phyloP scores from a whole-genome alignment of 2,888 invertebrate species.

The Eutolmus rufibarbis region DNA sequence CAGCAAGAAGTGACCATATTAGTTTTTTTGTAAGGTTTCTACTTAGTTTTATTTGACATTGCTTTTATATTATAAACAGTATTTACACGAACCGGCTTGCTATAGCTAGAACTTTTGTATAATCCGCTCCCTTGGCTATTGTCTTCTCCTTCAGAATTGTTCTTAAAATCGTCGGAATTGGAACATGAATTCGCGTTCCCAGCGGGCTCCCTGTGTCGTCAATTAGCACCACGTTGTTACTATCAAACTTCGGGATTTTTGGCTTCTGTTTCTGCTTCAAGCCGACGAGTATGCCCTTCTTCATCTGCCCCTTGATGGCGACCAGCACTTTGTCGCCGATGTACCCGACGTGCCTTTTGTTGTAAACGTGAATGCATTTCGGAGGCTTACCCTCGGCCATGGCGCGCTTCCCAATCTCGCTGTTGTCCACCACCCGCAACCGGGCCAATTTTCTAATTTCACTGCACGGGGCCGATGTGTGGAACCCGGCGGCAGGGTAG shows the following conservation, averaged over 20 bases:
- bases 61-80: neutral
- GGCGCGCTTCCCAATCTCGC: constrained; percentile 91
- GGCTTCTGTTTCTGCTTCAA: constrained; percentile 81
- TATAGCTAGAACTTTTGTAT: constrained; percentile 90
- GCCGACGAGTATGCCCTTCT: constrained; percentile 90
- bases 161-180: constrained; percentile 88
- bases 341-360: constrained; percentile 71
- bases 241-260: constrained; percentile 89
- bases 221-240: constrained; percentile 94
- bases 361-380: constrained; percentile 92
- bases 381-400: constrained; percentile 95
- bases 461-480: constrained; percentile 67
- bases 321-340: constrained; percentile 88
- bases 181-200: constrained; percentile 94
- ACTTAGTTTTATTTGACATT: neutral
- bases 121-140: constrained; percentile 83
- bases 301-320: constrained; percentile 94
- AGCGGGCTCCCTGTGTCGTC: constrained; percentile 94
- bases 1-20: constrained; percentile 11
- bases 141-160: constrained; percentile 84
- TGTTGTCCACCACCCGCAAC: constrained; percentile 95
- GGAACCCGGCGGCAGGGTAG: constrained; percentile 60
- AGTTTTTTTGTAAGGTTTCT: neutral
- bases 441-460: constrained; percentile 79
- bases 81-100: constrained; percentile 84